These are phyloP conservation scores for Phymastichus coffea DNA, from an alignment of 1,140 invertebrate species.

Conservation along the genomic window DNA sequence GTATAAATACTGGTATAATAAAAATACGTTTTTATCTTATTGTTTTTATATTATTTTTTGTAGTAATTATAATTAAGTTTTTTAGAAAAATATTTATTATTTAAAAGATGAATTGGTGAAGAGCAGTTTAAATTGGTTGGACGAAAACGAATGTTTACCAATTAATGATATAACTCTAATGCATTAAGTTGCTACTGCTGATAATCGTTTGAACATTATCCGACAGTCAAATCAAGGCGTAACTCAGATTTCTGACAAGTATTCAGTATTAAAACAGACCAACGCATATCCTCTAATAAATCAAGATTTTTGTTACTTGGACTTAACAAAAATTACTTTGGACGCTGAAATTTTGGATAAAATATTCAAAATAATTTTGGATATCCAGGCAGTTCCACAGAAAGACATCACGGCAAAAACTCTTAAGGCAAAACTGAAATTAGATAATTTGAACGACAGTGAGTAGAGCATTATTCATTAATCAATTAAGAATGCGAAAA, in stretches of 20 bases:
- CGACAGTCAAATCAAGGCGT: neutral
- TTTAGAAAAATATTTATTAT: neutral
- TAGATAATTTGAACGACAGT: neutral
- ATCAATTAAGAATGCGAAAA: neutral
- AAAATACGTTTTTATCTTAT: neutral
- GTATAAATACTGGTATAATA: neutral
- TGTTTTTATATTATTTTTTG: too few species aligned
- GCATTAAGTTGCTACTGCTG: neutral
- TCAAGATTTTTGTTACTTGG: neutral
- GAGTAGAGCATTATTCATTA: neutral
- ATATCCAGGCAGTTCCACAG: neutral
- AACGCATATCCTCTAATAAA: neutral
- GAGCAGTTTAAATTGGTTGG: neutral
- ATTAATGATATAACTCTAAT: neutral
- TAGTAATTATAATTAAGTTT: too few species aligned
- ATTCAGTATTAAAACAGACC: neutral
- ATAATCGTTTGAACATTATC: neutral
- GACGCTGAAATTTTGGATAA: too few species aligned
- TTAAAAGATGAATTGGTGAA: neutral
- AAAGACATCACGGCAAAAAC: neutral
- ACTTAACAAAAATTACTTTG: neutral
- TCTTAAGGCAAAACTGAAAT: neutral
- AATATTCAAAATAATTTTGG: neutral
- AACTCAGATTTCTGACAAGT: neutral
- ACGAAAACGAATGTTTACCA: neutral